Evolutionary conservation across 2,113 vertebrate species (phyloP).

Genomic region (Eublepharis macularius): DNA sequence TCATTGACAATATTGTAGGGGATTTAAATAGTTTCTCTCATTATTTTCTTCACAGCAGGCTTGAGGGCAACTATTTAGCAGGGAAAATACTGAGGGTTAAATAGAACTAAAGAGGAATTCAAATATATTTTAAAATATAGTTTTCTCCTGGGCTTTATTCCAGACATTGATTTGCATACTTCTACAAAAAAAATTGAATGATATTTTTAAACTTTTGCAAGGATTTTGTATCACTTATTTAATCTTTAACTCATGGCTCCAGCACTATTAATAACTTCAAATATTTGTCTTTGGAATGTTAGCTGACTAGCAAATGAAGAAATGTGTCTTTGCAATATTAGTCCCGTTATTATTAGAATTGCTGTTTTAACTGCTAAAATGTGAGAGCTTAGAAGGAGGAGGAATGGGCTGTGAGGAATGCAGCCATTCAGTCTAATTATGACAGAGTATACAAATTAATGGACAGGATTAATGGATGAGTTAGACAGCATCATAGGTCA

Average conservation of each 20-base stretch:
- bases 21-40: conserved; percentile 51
- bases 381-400: conserved; percentile 55
- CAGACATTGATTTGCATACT: conserved; percentile 67
- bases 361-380: conserved; percentile 66
- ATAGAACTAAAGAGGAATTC: conserved; percentile 65
- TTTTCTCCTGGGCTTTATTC: conserved; percentile 67
- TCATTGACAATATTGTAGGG: conserved; percentile 41
- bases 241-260: conserved; percentile 69
- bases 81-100: conserved; percentile 62
- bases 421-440: conserved; percentile 36
- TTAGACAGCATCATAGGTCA: not conserved
- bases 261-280: conserved; percentile 72
- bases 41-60: conserved; percentile 70
- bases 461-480: not conserved
- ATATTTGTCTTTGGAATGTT: conserved; percentile 70
- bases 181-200: conserved; percentile 62
- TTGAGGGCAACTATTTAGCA: conserved; percentile 72
- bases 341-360: conserved; percentile 62
- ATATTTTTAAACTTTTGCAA: conserved; percentile 63
- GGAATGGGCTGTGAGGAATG: conserved; percentile 55
- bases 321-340: conserved; percentile 65
- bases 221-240: conserved; percentile 65
- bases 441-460: conserved; percentile 47
- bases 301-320: conserved; percentile 64
- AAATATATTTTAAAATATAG: conserved; percentile 64